Evolutionary conservation across 2,113 vertebrate genomes (phyloP).

Genomic region (Barnardius zonarius): DNA sequence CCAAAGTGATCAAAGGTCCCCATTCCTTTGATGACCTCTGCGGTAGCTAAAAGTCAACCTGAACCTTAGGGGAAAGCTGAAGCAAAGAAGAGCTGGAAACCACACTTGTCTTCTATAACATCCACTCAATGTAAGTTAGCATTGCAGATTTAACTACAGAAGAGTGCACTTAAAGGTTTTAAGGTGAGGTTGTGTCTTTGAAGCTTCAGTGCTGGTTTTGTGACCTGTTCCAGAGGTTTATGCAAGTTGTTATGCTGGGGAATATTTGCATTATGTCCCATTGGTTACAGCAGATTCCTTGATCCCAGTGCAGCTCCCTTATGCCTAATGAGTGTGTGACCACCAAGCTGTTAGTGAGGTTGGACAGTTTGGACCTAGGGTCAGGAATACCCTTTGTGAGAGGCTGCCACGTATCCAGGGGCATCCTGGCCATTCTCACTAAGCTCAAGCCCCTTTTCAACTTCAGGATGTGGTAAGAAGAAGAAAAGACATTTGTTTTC

Average conservation of each 20-base stretch:
- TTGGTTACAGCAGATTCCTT: neutral
- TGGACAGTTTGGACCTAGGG: neutral
- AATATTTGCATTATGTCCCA: neutral
- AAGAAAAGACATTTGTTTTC: neutral
- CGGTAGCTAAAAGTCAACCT: neutral
- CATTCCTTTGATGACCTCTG: neutral
- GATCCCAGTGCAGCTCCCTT: neutral
- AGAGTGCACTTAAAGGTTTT: fast-evolving
- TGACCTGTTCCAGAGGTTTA: neutral
- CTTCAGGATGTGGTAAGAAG: neutral
- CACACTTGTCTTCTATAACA: neutral
- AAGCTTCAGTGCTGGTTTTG: neutral
- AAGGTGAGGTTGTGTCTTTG: neutral
- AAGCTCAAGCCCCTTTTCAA: neutral
- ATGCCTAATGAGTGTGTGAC: fast-evolving
- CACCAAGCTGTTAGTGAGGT: neutral
- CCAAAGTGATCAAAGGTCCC: neutral
- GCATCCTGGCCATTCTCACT: neutral
- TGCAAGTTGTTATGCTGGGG: neutral
- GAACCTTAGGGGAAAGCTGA: neutral
- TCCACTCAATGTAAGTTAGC: neutral
- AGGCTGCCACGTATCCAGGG: neutral
- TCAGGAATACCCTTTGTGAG: neutral
- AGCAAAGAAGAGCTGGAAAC: neutral
- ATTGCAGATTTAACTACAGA: fast-evolving